Evolutionary conservation across 2,888 invertebrate species (phyloP).

Genomic region (Limenitis camilla): DNA sequence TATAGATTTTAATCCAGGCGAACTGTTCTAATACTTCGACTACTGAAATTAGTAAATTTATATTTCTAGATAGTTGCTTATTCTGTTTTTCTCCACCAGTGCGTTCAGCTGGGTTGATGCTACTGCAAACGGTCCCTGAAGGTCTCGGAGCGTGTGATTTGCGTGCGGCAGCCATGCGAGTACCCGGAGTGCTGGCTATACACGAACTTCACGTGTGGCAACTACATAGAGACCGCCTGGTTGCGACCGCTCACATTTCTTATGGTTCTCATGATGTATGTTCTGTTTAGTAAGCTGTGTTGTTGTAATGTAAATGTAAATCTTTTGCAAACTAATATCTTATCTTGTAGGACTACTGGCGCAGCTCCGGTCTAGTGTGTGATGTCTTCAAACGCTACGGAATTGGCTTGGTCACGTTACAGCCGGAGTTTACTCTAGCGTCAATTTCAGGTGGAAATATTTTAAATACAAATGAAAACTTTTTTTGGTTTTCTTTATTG

Average conservation of each 20-base stretch:
- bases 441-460: constrained; percentile 41
- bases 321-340: background rate
- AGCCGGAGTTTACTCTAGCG: constrained; percentile 82
- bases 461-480: background rate
- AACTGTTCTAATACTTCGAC: too few relatives aligned
- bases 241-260: constrained; percentile 87
- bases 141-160: constrained; percentile 81
- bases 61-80: background rate
- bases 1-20: too few relatives aligned
- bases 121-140: constrained; percentile 94
- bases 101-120: constrained; percentile 90
- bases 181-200: constrained; percentile 73
- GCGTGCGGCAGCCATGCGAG: constrained; percentile 55
- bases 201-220: constrained; percentile 95
- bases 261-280: constrained; percentile 56
- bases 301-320: background rate
- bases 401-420: constrained; percentile 88
- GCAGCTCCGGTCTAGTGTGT: constrained; percentile 74
- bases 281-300: background rate
- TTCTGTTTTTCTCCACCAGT: constrained; percentile 71
- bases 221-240: constrained; percentile 83
- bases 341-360: constrained; percentile 48
- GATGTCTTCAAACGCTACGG: constrained; percentile 87
- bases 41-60: too few relatives aligned
- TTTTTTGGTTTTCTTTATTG: background rate